These are phyloP conservation scores for Cossypha niveicapilla DNA, from an alignment of 2,797 vertebrate species.

Conservation along the genomic window DNA sequence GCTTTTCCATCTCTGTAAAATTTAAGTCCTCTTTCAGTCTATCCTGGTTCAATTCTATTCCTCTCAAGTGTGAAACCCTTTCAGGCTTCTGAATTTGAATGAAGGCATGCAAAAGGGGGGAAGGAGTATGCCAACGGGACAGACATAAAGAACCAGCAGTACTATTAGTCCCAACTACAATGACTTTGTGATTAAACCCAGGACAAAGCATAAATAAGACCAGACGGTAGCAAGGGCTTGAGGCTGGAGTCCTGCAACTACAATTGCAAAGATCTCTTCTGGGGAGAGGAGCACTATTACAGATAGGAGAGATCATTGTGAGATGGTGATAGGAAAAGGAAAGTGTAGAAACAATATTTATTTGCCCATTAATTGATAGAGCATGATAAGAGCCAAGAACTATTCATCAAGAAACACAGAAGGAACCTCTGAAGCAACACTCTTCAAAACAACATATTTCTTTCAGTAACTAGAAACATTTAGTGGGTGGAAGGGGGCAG, in stretches of 20 bases:
- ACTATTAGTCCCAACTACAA: background rate
- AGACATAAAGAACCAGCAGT: background rate
- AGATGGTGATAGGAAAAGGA: background rate
- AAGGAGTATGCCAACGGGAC: background rate
- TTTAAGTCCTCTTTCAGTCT: background rate
- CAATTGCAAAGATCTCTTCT: background rate
- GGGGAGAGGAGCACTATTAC: background rate
- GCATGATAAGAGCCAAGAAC: background rate
- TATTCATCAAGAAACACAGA: conserved; percentile 4
- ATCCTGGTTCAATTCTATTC: background rate
- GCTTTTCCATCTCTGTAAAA: background rate
- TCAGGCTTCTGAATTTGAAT: background rate
- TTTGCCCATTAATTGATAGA: background rate
- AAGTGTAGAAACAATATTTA: background rate
- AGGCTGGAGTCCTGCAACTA: background rate
- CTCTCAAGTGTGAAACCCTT: background rate
- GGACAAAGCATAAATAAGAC: background rate
- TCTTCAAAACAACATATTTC: background rate
- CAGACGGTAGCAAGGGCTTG: background rate
- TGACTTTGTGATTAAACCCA: background rate
- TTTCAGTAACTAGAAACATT: background rate
- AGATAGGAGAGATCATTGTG: background rate
- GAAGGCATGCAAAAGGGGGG: background rate
- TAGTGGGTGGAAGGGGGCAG: background rate
- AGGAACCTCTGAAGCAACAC: background rate